Percentiles rank a stretch among this genome's conserved stretches.
Evolutionary conservation across 2,113 vertebrate genomes (phyloP).

Genomic region (Gambusia affinis): DNA sequence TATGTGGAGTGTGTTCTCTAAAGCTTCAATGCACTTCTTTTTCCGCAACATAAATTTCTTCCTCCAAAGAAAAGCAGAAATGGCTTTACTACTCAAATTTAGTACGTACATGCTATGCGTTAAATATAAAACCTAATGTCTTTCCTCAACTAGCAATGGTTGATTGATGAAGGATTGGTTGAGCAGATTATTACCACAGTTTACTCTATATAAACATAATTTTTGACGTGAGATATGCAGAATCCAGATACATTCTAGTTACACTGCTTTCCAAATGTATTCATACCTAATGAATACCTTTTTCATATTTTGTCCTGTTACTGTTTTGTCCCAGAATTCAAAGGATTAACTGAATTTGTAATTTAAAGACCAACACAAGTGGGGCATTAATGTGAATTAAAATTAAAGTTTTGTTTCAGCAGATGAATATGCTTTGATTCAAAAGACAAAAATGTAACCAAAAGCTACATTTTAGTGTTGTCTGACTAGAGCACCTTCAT

Average conservation of each 20-base stretch:
- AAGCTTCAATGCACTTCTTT: conserved; percentile 62
- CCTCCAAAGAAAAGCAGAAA: conserved; percentile 25
- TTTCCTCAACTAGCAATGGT: conserved; percentile 38
- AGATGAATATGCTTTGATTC: neutral
- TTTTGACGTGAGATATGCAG: conserved; percentile 19
- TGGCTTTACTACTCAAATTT: conserved; percentile 53
- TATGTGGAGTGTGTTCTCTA: conserved; percentile 62
- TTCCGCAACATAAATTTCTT: conserved; percentile 24
- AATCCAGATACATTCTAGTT: conserved; percentile 25
- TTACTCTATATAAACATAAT: conserved; percentile 37
- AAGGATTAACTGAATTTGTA: neutral
- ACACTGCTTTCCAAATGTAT: neutral
- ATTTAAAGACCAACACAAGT: neutral
- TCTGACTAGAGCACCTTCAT: neutral
- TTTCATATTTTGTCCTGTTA: neutral
- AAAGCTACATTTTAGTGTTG: too few species aligned
- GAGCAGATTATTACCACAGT: conserved; percentile 31
- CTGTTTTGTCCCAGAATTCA: neutral
- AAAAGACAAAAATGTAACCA: neutral
- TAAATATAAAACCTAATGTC: conserved; percentile 34
- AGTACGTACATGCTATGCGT: conserved; percentile 32
- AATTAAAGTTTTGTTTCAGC: neutral
- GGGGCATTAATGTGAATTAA: neutral
- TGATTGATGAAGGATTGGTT: conserved; percentile 19
- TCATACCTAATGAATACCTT: neutral